phyloP scores from a whole-genome alignment of 2,113 vertebrate species.

The Ondatra zibethicus region DNA sequence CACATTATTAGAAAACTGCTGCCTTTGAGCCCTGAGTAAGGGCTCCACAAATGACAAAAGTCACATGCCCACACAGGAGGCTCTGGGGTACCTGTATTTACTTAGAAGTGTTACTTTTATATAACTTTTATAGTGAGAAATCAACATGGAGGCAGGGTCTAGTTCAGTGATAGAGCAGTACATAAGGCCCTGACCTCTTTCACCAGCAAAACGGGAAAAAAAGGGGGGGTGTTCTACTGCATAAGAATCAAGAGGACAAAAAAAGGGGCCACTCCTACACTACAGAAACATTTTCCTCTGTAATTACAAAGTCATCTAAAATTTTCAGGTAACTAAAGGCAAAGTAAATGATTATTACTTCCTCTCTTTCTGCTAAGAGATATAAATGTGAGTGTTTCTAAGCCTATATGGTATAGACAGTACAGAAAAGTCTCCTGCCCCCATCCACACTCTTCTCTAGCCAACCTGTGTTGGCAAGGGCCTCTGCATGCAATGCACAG shows the following conservation, averaged over 20 bases:
- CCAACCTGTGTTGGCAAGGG: background rate
- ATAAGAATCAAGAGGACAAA: constrained; percentile 20
- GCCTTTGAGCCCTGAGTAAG: constrained; percentile 39
- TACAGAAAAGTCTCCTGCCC: background rate
- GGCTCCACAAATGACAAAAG: background rate
- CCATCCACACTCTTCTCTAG: no score
- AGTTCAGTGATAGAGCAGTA: background rate
- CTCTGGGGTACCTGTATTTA: constrained; percentile 72
- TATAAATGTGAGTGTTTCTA: background rate
- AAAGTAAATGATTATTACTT: background rate
- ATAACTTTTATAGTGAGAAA: constrained; percentile 69
- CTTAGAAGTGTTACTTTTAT: constrained; percentile 77
- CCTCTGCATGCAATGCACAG: background rate
- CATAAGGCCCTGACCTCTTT: background rate
- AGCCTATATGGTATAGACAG: background rate
- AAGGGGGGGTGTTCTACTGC: background rate
- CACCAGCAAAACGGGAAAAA: background rate
- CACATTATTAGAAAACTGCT: constrained; percentile 12
- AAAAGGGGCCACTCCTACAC: constrained; percentile 54
- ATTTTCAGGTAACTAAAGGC: background rate
- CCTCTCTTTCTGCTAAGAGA: background rate
- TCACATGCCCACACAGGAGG: background rate
- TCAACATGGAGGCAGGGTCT: background rate
- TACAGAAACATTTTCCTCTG: background rate
- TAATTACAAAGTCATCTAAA: constrained; percentile 41